Percentiles rank a stretch among this genome's conserved stretches.
Conservation (phyloP, 2,888 invertebrate genomes). For the Lasioglossum malachurum region DNA sequence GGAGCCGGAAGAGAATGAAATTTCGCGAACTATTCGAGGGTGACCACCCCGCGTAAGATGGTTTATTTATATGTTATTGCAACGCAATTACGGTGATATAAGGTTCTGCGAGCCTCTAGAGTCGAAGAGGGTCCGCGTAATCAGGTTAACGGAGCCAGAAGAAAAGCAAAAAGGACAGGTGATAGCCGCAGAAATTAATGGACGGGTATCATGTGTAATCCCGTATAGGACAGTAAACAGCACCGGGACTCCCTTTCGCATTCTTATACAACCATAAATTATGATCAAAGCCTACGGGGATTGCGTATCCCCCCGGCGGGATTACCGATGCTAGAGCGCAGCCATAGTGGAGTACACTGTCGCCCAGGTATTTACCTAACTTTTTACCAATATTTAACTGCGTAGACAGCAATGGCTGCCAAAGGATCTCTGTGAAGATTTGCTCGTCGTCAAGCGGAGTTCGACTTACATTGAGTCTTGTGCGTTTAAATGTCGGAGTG, state of each 20-base stretch:
- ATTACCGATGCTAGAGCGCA: conserved; percentile 70
- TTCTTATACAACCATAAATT: conserved; percentile 84
- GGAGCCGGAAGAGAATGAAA: not conserved
- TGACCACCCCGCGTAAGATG: not conserved
- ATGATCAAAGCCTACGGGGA: conserved; percentile 79
- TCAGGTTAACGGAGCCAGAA: conserved; percentile 19
- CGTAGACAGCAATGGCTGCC: not conserved
- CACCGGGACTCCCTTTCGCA: conserved; percentile 79
- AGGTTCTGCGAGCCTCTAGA: not conserved
- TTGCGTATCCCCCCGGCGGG: conserved; percentile 70
- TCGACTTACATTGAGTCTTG: not conserved
- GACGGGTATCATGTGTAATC: conserved; percentile 76
- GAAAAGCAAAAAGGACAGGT: conserved; percentile 43
- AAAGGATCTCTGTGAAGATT: not conserved
- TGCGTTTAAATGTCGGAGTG: not conserved
- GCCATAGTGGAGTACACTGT: conserved; percentile 36
- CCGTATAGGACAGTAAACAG: conserved; percentile 80
- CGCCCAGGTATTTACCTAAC: conserved; percentile 59
- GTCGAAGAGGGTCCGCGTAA: not conserved
- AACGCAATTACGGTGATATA: not conserved
- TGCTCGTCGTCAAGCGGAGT: not conserved
- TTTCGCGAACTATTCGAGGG: not conserved
- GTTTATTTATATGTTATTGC: conserved; percentile 8
- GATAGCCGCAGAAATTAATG: conserved; percentile 76
- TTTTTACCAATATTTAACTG: conserved; percentile 28